These are phyloP conservation scores for Adineta ricciae DNA, from an alignment of 2,888 invertebrate genomes.

Conservation along the genomic window DNA sequence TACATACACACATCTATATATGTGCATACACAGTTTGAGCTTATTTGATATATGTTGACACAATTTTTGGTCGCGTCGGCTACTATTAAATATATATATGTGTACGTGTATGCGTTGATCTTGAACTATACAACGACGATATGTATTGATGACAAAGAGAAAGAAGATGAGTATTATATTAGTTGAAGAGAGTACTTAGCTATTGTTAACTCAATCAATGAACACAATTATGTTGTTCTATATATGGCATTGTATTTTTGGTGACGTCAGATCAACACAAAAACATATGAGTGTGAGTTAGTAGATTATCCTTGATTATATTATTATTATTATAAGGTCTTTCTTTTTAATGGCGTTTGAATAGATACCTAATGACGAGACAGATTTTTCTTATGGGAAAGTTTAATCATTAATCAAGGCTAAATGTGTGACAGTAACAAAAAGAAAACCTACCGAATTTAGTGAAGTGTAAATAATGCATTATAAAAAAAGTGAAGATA, in stretches of 20 bases:
- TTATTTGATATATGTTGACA: not conserved
- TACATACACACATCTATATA: not conserved
- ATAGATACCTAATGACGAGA: not conserved
- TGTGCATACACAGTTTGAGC: not conserved
- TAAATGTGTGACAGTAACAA: too few species aligned
- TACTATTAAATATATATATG: not conserved
- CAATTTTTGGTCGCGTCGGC: slow-evolving; percentile 2
- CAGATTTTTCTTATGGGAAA: not conserved
- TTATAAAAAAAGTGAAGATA: too few species aligned
- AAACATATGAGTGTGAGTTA: not conserved
- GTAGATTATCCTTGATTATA: not conserved
- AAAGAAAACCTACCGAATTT: too few species aligned
- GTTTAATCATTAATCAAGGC: not conserved
- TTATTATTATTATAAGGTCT: not conserved
- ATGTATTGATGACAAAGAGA: not conserved
- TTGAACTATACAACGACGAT: not conserved
- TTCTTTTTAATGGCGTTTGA: not conserved
- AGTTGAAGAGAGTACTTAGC: not conserved
- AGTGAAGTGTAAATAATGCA: too few species aligned
- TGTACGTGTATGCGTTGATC: not conserved
- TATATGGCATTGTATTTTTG: not conserved
- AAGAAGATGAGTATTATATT: slow-evolving; percentile 5
- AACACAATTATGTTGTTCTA: not conserved
- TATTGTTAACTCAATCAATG: slow-evolving; percentile 3
- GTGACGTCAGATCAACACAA: not conserved